These are phyloP conservation scores for Deroplatys truncata DNA, from an alignment of 2,888 invertebrate species.

Conservation along the genomic window DNA sequence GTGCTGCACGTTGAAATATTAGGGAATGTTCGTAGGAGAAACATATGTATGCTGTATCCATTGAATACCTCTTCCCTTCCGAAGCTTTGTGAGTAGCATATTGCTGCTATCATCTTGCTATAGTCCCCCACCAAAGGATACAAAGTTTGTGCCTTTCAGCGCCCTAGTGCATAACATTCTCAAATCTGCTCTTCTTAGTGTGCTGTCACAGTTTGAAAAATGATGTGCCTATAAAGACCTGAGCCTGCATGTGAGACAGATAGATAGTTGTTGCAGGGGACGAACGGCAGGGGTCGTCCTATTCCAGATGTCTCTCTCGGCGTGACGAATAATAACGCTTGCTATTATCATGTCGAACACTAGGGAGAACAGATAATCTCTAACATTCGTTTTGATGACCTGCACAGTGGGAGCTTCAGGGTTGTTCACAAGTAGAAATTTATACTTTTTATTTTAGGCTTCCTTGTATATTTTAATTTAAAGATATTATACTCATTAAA, in stretches of 20 bases:
- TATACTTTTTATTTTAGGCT: too few species aligned
- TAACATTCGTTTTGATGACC: not conserved
- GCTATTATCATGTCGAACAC: not conserved
- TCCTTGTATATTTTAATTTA: too few species aligned
- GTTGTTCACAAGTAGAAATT: too few species aligned
- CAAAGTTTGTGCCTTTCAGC: not conserved
- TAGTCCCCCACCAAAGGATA: not conserved
- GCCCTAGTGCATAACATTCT: not conserved
- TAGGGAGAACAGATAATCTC: not conserved
- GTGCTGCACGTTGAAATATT: not conserved
- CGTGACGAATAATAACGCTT: not conserved
- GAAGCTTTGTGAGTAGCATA: not conserved
- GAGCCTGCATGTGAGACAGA: not conserved
- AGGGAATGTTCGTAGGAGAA: not conserved
- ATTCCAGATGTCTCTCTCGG: not conserved
- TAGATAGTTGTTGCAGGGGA: not conserved
- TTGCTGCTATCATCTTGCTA: not conserved
- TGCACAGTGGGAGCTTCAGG: not conserved
- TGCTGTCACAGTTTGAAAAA: not conserved
- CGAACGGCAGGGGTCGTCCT: not conserved
- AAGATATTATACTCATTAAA: too few species aligned
- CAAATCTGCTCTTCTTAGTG: not conserved
- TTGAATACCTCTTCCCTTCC: not conserved
- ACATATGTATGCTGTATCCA: not conserved
- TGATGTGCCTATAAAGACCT: not conserved